A percentile compares a stretch with the other conserved stretches of the same genome.
phyloP scores from a whole-genome alignment of 2,888 invertebrate species.

The Ichneumon xanthorius region DNA sequence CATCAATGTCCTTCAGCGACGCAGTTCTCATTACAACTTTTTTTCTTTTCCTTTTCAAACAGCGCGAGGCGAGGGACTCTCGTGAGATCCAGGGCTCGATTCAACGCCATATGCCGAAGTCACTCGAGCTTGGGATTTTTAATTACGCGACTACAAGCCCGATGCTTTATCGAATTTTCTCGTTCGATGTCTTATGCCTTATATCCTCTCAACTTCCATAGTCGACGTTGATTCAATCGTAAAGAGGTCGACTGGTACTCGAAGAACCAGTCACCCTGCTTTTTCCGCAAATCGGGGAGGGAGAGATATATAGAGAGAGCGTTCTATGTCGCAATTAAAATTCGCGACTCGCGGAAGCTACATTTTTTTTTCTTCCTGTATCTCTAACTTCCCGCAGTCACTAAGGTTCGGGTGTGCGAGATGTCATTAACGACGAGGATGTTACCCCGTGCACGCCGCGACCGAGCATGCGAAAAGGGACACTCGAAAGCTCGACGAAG shows the following conservation, averaged over 20 bases:
- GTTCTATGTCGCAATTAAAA: constrained; percentile 56
- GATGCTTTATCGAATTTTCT: not conserved
- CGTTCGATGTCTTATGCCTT: not conserved
- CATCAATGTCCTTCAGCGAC: not conserved
- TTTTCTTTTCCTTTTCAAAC: not conserved
- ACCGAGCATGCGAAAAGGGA: constrained; percentile 18
- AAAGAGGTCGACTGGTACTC: constrained; percentile 14
- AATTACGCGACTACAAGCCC: not conserved
- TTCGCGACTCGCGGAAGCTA: constrained; percentile 25
- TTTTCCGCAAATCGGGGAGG: not conserved
- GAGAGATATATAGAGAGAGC: not conserved
- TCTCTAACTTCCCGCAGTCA: not conserved
- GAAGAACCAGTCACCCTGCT: constrained; percentile 6
- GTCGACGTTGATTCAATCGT: constrained; percentile 4
- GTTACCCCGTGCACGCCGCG: constrained; percentile 5
- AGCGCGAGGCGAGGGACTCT: not conserved
- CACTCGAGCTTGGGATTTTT: not conserved
- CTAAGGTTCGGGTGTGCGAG: not conserved
- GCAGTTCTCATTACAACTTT: not conserved
- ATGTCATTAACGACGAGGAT: constrained; percentile 48
- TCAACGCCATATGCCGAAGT: not conserved
- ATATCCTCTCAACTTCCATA: not conserved
- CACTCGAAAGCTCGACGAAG: constrained; percentile 12
- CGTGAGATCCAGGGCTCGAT: not conserved
- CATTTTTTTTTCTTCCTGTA: constrained; percentile 21